Conservation (phyloP, 1,140 invertebrate species). For the Zophobas morio region DNA sequence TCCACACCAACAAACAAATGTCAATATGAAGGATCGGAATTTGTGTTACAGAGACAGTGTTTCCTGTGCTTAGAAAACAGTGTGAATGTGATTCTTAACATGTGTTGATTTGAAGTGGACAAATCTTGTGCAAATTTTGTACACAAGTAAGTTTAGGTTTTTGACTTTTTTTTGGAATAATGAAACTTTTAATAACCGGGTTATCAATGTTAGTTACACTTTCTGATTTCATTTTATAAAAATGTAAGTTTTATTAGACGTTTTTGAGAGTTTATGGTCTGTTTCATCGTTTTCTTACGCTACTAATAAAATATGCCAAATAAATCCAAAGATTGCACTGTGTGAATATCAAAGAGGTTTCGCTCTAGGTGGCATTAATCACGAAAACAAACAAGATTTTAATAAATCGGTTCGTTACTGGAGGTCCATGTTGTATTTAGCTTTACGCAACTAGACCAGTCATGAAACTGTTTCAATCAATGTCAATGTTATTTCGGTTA, state of each 20-base stretch:
- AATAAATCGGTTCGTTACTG: background rate
- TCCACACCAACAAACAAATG: conserved; percentile 5
- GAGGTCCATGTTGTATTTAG: background rate
- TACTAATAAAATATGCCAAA: background rate
- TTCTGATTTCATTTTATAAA: background rate
- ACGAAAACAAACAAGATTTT: conserved; percentile 16
- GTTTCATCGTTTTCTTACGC: background rate
- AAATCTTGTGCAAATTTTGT: background rate
- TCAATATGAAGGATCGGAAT: conserved; percentile 26
- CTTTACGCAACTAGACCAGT: background rate
- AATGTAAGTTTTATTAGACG: too few species aligned
- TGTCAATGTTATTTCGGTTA: conserved; percentile 24
- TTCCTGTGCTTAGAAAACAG: background rate
- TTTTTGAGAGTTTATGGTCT: too few species aligned
- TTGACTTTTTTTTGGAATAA: background rate
- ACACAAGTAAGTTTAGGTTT: conserved; percentile 9
- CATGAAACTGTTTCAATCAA: background rate
- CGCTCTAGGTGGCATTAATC: conserved; percentile 17
- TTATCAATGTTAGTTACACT: background rate
- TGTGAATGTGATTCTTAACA: conserved; percentile 5
- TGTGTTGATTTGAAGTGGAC: conserved; percentile 9
- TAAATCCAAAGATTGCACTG: background rate
- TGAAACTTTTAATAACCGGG: background rate
- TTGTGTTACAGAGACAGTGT: conserved; percentile 23
- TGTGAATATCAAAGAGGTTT: conserved; percentile 15